Percentiles rank a stretch among this genome's conserved stretches.
These are phyloP conservation scores for Amphiura filiformis DNA, from an alignment of 35 echinoderm and acorn worm species.

Conservation along the genomic window DNA sequence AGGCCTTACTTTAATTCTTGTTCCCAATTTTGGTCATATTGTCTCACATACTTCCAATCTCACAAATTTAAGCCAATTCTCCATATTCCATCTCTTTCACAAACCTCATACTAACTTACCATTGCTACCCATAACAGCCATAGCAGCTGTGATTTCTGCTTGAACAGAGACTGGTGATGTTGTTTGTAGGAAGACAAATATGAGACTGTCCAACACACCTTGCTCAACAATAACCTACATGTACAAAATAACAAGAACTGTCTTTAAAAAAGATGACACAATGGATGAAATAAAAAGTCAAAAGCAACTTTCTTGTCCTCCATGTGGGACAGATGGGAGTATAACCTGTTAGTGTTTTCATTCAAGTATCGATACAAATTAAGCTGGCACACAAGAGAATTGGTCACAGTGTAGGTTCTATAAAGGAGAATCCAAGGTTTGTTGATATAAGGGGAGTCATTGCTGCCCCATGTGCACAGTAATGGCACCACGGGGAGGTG, in stretches of 20 bases:
- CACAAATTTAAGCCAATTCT: too few species aligned
- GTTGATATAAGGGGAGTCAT: too few species aligned
- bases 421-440: too few species aligned
- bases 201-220: conserved; percentile 78
- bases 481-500: too few species aligned
- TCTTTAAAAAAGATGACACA: too few species aligned
- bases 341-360: background rate
- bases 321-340: background rate
- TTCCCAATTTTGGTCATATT: background rate
- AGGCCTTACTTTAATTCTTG: too few species aligned
- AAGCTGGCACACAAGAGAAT: background rate
- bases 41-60: too few species aligned
- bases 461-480: too few species aligned
- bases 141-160: conserved; percentile 90
- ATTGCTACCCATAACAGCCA: conserved; percentile 88
- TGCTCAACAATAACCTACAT: conserved; percentile 65
- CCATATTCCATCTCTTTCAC: too few species aligned
- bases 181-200: conserved; percentile 60
- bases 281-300: background rate
- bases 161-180: conserved; percentile 84
- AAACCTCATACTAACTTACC: conserved; percentile 73
- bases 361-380: background rate
- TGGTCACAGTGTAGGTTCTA: too few species aligned
- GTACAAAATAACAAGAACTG: too few species aligned
- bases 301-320: background rate